Percentiles rank a stretch among this genome's conserved stretches.
Conservation (phyloP, 2,113 vertebrate species). For the Oreotrochilus melanogaster region DNA sequence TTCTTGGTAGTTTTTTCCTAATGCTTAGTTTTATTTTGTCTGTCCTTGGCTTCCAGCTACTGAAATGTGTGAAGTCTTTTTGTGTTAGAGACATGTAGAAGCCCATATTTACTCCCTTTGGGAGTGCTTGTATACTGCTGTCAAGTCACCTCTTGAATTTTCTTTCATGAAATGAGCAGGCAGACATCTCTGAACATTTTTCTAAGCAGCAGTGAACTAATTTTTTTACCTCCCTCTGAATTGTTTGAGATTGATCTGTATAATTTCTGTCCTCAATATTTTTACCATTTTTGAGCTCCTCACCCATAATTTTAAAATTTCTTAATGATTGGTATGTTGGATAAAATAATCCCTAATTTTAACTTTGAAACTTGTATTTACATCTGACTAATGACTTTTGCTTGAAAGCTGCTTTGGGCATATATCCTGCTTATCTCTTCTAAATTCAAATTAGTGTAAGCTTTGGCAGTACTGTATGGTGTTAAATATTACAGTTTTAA, state of each 20-base stretch:
- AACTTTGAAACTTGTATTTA: background rate
- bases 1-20: background rate
- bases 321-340: background rate
- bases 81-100: background rate
- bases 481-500: background rate
- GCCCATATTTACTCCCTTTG: background rate
- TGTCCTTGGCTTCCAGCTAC: background rate
- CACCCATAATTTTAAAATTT: background rate
- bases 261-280: background rate
- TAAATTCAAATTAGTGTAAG: background rate
- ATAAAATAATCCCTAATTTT: background rate
- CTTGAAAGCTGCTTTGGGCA: background rate
- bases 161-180: slow-evolving; percentile 3
- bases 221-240: background rate
- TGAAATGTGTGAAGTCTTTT: background rate
- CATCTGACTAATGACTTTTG: background rate
- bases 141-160: slow-evolving; percentile 23
- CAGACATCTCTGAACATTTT: slow-evolving; percentile 28
- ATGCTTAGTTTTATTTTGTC: background rate
- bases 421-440: background rate
- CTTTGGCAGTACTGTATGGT: background rate
- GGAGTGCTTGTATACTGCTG: background rate
- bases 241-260: background rate
- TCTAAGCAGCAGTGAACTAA: background rate
- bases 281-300: background rate